These are phyloP conservation scores for Myotis brandtii DNA, from an alignment of 2,113 vertebrate species.

Conservation along the genomic window DNA sequence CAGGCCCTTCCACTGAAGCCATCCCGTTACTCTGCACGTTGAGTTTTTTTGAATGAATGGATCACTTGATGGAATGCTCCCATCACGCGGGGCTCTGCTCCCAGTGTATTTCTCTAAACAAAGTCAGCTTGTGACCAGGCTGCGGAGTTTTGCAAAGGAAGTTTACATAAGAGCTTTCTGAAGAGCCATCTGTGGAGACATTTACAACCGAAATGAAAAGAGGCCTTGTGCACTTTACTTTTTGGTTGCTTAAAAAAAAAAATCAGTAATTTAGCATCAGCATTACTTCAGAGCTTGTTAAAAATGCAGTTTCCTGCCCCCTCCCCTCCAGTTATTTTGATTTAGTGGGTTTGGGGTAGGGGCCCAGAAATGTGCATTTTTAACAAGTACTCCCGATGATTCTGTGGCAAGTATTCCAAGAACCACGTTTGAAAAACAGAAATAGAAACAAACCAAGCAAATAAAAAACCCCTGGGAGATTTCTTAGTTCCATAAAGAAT, in stretches of 20 bases:
- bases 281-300: not conserved
- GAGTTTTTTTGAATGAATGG: constrained; percentile 77
- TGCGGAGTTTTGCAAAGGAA: constrained; percentile 46
- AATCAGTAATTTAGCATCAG: not conserved
- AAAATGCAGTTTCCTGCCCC: not conserved
- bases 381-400: not conserved
- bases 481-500: not conserved
- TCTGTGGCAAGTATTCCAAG: not conserved
- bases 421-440: constrained; percentile 9
- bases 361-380: not conserved
- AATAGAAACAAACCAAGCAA: constrained; percentile 5
- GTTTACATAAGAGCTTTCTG: constrained; percentile 26
- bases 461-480: not conserved
- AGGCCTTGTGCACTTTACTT: constrained; percentile 3
- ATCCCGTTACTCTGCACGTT: not conserved
- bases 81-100: constrained; percentile 80
- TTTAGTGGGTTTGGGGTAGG: not conserved
- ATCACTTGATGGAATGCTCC: constrained; percentile 77
- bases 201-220: constrained; percentile 32
- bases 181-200: not conserved
- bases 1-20: not conserved
- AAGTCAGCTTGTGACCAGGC: constrained; percentile 80
- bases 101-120: constrained; percentile 50
- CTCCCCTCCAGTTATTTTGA: not conserved
- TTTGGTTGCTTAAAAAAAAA: not conserved